Conservation (phyloP, 2,888 invertebrate genomes). For the Volucella inanis region DNA sequence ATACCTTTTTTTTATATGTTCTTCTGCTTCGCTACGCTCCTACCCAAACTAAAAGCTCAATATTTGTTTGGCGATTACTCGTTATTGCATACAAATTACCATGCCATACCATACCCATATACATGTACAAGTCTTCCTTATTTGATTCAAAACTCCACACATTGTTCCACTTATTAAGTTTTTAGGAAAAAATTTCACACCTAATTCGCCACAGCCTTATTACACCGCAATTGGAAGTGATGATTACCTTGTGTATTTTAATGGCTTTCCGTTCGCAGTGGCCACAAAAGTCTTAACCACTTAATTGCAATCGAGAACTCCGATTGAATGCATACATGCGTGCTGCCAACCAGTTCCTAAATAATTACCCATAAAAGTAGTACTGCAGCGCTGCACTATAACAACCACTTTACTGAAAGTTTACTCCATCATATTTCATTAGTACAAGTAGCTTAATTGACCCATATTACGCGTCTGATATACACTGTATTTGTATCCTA, state of each 20-base stretch:
- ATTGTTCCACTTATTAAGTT: constrained; percentile 19
- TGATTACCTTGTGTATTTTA: neutral
- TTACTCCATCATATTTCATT: constrained; percentile 21
- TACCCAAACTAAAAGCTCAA: no score
- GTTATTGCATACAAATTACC: no score
- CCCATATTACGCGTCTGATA: constrained; percentile 26
- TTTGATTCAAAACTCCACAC: neutral
- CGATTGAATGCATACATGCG: constrained; percentile 56
- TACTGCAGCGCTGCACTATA: constrained; percentile 4
- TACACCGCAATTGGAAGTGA: constrained; percentile 28
- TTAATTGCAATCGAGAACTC: constrained; percentile 51
- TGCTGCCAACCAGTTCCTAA: constrained; percentile 60
- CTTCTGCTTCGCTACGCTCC: no score
- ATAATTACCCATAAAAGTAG: constrained; percentile 49
- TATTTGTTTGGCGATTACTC: no score
- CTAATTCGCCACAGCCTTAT: constrained; percentile 35
- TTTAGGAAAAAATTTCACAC: constrained; percentile 55
- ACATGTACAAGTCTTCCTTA: no score
- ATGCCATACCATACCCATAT: no score
- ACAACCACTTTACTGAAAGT: constrained; percentile 24
- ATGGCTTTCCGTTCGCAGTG: constrained; percentile 34
- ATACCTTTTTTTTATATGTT: no score
- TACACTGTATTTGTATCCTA: constrained; percentile 26
- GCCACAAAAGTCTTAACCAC: constrained; percentile 63
- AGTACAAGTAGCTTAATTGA: constrained; percentile 15